Evolutionary conservation across 2,113 vertebrate species (phyloP).

Genomic region (Osmerus eperlanus): DNA sequence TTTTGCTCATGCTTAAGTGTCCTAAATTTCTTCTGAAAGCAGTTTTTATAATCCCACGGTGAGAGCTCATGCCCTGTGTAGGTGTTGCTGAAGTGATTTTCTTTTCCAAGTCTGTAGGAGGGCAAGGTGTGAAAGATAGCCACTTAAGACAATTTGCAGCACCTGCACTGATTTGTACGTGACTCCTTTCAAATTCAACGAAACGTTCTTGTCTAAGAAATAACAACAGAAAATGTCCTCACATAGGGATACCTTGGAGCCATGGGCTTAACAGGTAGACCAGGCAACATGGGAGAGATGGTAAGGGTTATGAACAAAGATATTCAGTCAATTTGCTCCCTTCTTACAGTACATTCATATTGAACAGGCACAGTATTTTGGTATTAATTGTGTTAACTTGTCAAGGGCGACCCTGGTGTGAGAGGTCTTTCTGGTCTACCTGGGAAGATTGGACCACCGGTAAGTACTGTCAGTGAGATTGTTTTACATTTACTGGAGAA

Average conservation of each 20-base stretch:
- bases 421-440: constrained; percentile 60
- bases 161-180: neutral
- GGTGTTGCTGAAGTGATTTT: neutral
- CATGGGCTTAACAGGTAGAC: constrained; percentile 63
- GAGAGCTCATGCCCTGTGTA: neutral
- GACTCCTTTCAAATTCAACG: neutral
- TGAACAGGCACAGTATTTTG: neutral
- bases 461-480: constrained; percentile 36
- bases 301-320: constrained; percentile 45
- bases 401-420: constrained; percentile 72
- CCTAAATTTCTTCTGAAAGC: neutral
- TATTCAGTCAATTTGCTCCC: neutral
- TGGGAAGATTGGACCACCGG: constrained; percentile 71
- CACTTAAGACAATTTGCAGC: neutral
- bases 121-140: neutral
- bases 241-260: constrained; percentile 73
- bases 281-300: constrained; percentile 71
- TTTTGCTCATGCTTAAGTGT: neutral
- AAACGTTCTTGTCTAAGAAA: neutral
- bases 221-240: constrained; percentile 1
- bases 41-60: neutral
- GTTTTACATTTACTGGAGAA: neutral
- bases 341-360: too few relatives aligned
- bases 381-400: neutral
- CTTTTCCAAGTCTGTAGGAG: neutral